Base-by-base conservation (phyloP, 2,797 vertebrate genomes). In the Smutsia temminckii region DNA sequence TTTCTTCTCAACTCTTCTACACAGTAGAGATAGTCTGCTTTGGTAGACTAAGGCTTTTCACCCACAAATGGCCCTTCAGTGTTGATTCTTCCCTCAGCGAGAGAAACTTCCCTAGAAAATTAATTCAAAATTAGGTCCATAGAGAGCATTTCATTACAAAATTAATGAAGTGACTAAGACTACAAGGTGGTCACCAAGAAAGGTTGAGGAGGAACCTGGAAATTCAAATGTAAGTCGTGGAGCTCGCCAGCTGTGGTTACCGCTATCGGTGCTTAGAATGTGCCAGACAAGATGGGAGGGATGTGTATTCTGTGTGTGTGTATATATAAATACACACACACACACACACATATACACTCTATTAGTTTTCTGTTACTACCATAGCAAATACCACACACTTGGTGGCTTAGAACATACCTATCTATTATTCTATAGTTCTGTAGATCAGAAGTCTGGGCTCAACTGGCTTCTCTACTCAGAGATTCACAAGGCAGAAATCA, bases 21-120 rank as follows among this genome's bases (percentile, higher is more conserved):
- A 63, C 17, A 74, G 5, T 32, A 37, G 20, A n/a, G 37, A 51
- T 0, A n/a, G 40, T 21, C 37, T 85, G 49, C 23, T 93, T 80
- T 95, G 72, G 29, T 59, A 69, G 90, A 72, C 57, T 40, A 79
- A 90, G 25, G 34, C 46, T 85, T 93, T 74, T 87, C 34, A 51
- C 0, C 51, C 8, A 34, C 18, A 90, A 57, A 49, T 1, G 42
- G 68, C 14, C 61, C 25, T 64, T 57, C 63, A 66, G 18, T 91
- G 72, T 93, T 93, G 79, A 78, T 93, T 95, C n/a, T 94, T 14
- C 59, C 49, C 59, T 95, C 6, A 83, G n/a, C 16, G 75, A 86
- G 69, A 92, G 51, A 91, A 88, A 85, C 27, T 88, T 83, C 21
- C 49, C 21, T 93, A 53, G 93, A 89, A 29, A 93, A 57, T 66